Percentiles rank a stretch among this genome's conserved stretches.
Conservation (phyloP, 2,888 invertebrate genomes). For the Zhengitettix transpicula region DNA sequence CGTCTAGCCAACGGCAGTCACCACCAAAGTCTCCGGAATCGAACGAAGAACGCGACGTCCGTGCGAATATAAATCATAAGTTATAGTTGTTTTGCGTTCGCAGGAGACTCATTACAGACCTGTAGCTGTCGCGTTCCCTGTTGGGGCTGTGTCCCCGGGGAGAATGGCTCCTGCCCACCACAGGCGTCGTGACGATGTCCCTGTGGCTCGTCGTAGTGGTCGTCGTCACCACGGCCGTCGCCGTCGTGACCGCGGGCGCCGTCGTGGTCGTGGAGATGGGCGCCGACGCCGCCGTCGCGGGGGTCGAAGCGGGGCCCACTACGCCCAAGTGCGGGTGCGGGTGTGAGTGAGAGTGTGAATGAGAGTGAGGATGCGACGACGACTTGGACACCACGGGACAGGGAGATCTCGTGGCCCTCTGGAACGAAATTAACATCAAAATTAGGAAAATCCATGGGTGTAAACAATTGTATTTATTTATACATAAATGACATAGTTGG, state of each 20-base stretch:
- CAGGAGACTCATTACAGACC: slow-evolving; percentile 30
- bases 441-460: too few relatives aligned
- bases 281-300: slow-evolving; percentile 13
- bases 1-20: too few relatives aligned
- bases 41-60: too few relatives aligned
- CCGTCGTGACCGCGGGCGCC: slow-evolving; percentile 25
- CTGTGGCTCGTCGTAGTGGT: slow-evolving; percentile 30
- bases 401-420: slow-evolving; percentile 13
- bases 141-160: slow-evolving; percentile 63
- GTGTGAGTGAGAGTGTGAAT: too few relatives aligned
- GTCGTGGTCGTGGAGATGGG: slow-evolving; percentile 15
- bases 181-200: slow-evolving; percentile 28
- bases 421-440: neutral
- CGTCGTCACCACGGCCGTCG: slow-evolving; percentile 22
- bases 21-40: too few relatives aligned
- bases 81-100: too few relatives aligned
- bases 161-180: slow-evolving; percentile 41
- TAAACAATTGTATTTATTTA: too few relatives aligned
- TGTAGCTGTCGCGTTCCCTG: slow-evolving; percentile 71
- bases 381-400: slow-evolving; percentile 12
- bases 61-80: too few relatives aligned
- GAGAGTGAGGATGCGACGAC: slow-evolving; percentile 7
- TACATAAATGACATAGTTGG: too few relatives aligned
- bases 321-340: too few relatives aligned
- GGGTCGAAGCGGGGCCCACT: slow-evolving; percentile 2